A percentile compares a stretch with the other conserved stretches of the same genome.
These are phyloP conservation scores for Pogonomyrmex californicus DNA, from an alignment of 1,140 invertebrate genomes.

Conservation along the genomic window DNA sequence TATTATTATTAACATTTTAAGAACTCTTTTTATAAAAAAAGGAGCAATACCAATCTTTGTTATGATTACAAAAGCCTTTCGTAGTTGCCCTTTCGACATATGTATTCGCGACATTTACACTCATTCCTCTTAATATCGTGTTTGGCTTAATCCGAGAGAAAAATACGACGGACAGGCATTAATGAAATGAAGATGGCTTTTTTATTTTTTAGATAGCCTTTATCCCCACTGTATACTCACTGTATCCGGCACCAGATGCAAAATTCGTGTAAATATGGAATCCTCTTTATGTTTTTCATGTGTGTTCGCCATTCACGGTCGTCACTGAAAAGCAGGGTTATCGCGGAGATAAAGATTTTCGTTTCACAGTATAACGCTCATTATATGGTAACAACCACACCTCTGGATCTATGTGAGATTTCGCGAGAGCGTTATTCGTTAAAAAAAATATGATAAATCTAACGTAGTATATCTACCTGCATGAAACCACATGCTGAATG, in stretches of 20 bases:
- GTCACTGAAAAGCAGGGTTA: conserved; percentile 45
- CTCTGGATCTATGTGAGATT: conserved; percentile 28
- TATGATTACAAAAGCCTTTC: background rate
- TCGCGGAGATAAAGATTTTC: conserved; percentile 49
- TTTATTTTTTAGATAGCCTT: conserved; percentile 31
- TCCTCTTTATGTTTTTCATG: conserved; percentile 36
- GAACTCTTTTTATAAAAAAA: background rate
- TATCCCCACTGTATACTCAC: conserved; percentile 1
- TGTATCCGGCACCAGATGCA: conserved; percentile 6
- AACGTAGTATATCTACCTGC: background rate
- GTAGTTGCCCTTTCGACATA: background rate
- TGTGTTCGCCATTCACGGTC: conserved; percentile 35
- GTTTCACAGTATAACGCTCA: conserved; percentile 4
- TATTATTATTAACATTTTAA: conserved; percentile 7
- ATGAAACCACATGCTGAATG: conserved; percentile 6
- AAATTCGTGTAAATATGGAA: conserved; percentile 47
- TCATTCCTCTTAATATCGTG: conserved; percentile 38
- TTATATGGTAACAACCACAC: conserved; percentile 32
- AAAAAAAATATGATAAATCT: conserved; percentile 19
- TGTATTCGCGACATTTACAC: background rate
- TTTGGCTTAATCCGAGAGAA: conserved; percentile 13
- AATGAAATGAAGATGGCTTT: conserved; percentile 55
- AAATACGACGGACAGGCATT: conserved; percentile 33
- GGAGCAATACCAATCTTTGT: background rate
- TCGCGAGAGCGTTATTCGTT: conserved; percentile 17